A percentile compares a stretch with the other conserved stretches of the same genome.
These are phyloP conservation scores for Hydrolagus colliei DNA, from an alignment of 2,797 vertebrate genomes.

Conservation along the genomic window DNA sequence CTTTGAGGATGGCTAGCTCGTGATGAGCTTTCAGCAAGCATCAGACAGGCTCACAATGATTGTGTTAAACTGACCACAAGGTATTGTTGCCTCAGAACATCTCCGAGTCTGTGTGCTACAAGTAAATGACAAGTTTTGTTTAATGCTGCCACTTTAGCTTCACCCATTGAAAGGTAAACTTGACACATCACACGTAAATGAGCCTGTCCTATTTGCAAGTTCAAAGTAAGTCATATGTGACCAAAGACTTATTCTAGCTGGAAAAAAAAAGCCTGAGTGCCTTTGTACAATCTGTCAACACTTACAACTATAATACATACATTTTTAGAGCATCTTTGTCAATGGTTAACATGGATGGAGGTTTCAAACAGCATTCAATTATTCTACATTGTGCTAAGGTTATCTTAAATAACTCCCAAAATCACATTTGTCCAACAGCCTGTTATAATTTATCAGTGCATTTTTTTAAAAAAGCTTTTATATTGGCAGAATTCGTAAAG, in stretches of 20 bases:
- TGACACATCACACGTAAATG: neutral
- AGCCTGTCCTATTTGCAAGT: neutral
- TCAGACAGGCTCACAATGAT: slow-evolving; percentile 24
- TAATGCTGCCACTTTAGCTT: neutral
- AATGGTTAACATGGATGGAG: no score
- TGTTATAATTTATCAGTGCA: neutral
- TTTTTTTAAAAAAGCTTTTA: no score
- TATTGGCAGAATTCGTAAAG: no score
- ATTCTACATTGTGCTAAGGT: neutral
- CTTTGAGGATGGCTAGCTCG: neutral
- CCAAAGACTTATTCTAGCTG: neutral
- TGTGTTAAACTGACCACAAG: slow-evolving; percentile 27
- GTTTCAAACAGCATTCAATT: neutral
- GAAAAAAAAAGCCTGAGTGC: neutral
- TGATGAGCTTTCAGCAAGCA: slow-evolving; percentile 23
- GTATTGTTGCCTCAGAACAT: neutral
- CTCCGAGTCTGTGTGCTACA: neutral
- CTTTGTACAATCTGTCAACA: neutral
- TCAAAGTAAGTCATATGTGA: neutral
- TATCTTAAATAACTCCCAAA: neutral
- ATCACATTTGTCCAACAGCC: neutral
- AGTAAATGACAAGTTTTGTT: slow-evolving; percentile 12
- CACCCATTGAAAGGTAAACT: neutral
- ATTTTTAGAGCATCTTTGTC: neutral
- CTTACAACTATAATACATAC: no score